phyloP scores from a whole-genome alignment of 2,888 invertebrate genomes.

The Zygogramma bicolorata region DNA sequence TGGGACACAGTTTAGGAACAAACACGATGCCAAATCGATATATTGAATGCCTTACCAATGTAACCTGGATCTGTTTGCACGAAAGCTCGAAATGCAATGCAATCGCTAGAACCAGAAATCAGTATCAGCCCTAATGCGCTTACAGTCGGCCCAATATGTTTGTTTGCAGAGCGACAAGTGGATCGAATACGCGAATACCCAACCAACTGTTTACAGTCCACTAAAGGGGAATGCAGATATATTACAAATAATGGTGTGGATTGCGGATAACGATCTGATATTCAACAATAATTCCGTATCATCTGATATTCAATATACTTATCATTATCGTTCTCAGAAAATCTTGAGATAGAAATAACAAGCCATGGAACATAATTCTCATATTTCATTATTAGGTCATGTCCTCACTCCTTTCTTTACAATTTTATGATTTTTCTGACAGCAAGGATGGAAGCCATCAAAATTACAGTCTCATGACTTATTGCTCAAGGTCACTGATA shows the following conservation, averaged over 20 bases:
- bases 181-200: neutral
- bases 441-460: too few relatives aligned
- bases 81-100: neutral
- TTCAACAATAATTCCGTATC: neutral
- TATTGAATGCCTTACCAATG: neutral
- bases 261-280: neutral
- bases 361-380: too few relatives aligned
- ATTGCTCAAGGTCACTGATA: too few relatives aligned
- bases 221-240: neutral
- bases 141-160: neutral
- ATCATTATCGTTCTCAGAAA: neutral
- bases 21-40: neutral
- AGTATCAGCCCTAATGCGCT: neutral
- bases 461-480: too few relatives aligned
- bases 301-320: neutral
- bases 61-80: neutral
- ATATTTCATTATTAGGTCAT: too few relatives aligned
- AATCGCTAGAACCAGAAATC: neutral
- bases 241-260: neutral
- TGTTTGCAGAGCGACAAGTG: neutral
- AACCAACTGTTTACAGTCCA: neutral
- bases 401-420: too few relatives aligned
- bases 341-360: too few relatives aligned
- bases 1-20: too few relatives aligned
- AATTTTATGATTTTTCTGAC: too few relatives aligned